These are phyloP conservation scores for Cerastis leucographa DNA, from an alignment of 2,888 invertebrate genomes.

Conservation along the genomic window DNA sequence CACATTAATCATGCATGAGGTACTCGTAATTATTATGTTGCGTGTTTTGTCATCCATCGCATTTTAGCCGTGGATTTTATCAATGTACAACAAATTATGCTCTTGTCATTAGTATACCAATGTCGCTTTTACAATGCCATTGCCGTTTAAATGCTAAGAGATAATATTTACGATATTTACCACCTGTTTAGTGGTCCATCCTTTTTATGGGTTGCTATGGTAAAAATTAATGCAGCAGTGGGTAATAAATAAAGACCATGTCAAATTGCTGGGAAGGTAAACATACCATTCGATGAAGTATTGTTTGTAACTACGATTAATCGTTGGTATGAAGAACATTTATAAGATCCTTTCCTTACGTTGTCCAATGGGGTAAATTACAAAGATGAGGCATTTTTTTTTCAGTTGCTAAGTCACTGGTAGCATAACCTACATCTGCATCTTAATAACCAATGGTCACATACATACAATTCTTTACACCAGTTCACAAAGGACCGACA, in stretches of 20 bases:
- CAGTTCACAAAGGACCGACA: not conserved
- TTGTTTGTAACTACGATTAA: not conserved
- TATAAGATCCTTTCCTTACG: not conserved
- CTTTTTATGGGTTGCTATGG: constrained; percentile 31
- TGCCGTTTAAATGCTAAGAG: constrained; percentile 42
- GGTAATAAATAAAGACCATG: constrained; percentile 16
- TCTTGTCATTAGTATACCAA: constrained; percentile 72
- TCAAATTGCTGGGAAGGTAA: constrained; percentile 17
- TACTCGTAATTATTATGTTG: constrained; percentile 83
- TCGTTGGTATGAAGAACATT: not conserved
- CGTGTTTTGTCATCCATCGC: constrained; percentile 84
- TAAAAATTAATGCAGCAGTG: constrained; percentile 4
- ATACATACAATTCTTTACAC: not conserved
- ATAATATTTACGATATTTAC: constrained; percentile 48
- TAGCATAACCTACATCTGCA: not conserved
- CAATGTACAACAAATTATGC: constrained; percentile 79
- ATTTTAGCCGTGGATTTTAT: constrained; percentile 81
- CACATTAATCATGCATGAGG: constrained; percentile 77
- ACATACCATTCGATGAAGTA: not conserved
- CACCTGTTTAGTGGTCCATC: constrained; percentile 33
- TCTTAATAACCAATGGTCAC: not conserved
- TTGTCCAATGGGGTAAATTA: not conserved
- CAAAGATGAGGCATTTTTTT: not conserved
- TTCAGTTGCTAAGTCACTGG: not conserved
- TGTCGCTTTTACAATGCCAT: constrained; percentile 61